A percentile compares a stretch with the other conserved stretches of the same genome.
phyloP scores from a whole-genome alignment of 2,797 vertebrate genomes.

The Cossypha polioptera region DNA sequence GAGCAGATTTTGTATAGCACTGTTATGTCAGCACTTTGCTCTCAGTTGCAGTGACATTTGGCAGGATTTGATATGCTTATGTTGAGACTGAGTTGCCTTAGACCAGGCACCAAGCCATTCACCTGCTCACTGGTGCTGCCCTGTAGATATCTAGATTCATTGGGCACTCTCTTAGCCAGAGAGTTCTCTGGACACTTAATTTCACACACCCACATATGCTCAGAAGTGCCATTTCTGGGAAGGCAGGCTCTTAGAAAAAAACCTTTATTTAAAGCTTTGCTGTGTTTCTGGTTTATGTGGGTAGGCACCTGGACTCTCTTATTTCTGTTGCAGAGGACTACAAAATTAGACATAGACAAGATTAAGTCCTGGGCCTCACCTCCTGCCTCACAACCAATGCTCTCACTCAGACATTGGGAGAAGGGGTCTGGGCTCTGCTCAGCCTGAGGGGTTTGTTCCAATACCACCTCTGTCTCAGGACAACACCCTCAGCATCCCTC shows the following conservation, averaged over 20 bases:
- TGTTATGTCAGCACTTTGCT: conserved; percentile 19
- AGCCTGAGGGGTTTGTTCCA: background rate
- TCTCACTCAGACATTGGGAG: fast-evolving
- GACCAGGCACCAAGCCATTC: background rate
- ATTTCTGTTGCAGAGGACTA: background rate
- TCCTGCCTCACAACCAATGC: fast-evolving
- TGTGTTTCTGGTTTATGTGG: background rate
- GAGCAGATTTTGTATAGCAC: background rate
- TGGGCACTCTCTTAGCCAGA: background rate
- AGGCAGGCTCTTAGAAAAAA: background rate
- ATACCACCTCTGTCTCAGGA: background rate
- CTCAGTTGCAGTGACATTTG: background rate
- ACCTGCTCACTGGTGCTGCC: background rate
- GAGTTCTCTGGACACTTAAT: background rate
- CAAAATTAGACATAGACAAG: background rate
- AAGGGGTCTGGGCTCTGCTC: background rate
- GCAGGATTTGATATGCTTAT: background rate
- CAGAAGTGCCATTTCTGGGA: conserved; percentile 12
- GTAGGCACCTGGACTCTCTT: background rate
- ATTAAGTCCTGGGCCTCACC: background rate
- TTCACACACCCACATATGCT: background rate
- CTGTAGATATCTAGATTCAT: background rate
- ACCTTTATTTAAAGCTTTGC: background rate
- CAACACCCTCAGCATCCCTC: background rate
- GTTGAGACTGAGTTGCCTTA: background rate